phyloP scores from a whole-genome alignment of 2,888 invertebrate species.

The Pharmacophagus antenor region DNA sequence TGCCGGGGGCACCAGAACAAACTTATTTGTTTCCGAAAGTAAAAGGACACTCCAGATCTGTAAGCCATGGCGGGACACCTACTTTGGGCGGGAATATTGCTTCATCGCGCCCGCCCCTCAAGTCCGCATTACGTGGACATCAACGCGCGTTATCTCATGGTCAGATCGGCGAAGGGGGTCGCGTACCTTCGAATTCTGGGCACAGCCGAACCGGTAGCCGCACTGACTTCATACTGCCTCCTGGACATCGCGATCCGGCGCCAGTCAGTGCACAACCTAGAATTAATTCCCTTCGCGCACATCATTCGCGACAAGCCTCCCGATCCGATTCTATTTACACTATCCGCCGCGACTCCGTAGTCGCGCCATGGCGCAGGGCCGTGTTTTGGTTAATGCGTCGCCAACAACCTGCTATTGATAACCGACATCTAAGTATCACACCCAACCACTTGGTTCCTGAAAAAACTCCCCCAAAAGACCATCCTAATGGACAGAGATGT shows the following conservation, averaged over 20 bases:
- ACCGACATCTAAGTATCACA: constrained; percentile 86
- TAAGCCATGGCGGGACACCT: constrained; percentile 89
- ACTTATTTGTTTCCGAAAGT: constrained; percentile 77
- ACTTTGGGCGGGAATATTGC: constrained; percentile 68
- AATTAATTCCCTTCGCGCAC: constrained; percentile 71
- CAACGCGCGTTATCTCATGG: constrained; percentile 93
- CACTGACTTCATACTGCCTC: constrained; percentile 93
- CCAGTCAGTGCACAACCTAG: constrained; percentile 68
- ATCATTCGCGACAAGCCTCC: constrained; percentile 93
- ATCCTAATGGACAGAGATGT: constrained; percentile 90
- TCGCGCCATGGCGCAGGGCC: constrained; percentile 86
- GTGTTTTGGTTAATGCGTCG: constrained; percentile 82
- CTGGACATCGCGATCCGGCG: constrained; percentile 87
- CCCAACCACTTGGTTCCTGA: constrained; percentile 93
- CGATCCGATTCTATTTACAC: constrained; percentile 95
- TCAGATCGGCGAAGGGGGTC: constrained; percentile 85
- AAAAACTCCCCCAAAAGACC: constrained; percentile 88
- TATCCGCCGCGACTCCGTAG: constrained; percentile 86
- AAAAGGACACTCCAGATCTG: constrained; percentile 88
- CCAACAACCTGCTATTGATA: constrained; percentile 84
- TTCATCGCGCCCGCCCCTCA: constrained; percentile 85
- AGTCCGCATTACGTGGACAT: constrained; percentile 87
- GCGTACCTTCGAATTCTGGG: constrained; percentile 75
- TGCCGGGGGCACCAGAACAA: constrained; percentile 77
- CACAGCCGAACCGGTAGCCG: constrained; percentile 92